Base-by-base conservation (phyloP, 2,113 vertebrate genomes). In the Heterotis niloticus region DNA sequence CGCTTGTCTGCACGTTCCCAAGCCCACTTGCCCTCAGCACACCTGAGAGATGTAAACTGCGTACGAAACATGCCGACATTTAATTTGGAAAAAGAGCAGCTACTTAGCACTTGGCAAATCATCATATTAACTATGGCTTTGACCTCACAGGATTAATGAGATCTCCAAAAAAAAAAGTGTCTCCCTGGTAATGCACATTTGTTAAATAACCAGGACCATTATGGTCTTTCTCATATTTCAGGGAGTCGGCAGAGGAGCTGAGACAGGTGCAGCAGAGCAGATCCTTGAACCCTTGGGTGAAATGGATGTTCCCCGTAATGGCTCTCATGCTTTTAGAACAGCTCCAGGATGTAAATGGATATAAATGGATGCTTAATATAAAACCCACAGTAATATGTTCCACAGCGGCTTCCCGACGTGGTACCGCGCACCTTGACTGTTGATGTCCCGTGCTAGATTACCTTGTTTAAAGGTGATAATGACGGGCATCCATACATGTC, bases 61-160 rank as follows among this genome's bases (percentile, higher is more conserved):
- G 78, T 62, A 64, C 51, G 51, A 64, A 9, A 73, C 16, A 17
- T 26, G 51, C 64, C n/a, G 14, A 57, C 81, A 80, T 67, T 81
- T 79, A 84, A 76, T 80, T 68, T 24, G 14, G 17, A 65, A 77
- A 44, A 71, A 79, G 73, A 23, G 28, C 23, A 59, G 44, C 75
- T 75, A 81, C 81, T 85, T 83, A 86, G 84, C 85, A 75, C 79
- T 52, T 81, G 85, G 84, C 81, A 86, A 85, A 86, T 83, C 81
- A 83, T 78, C 78, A 73, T 81, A 83, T 84, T 81, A 87, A 76
- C 82, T 71, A 29, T 80, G 29, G 64, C 81, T 62, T 64, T 81
- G 82, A 87, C 85, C 85, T 84, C 79, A 62, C 75, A 79, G 81
- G 84, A 83, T 87, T 81, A 89, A 90, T 82, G 81, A 89, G 81